Evolutionary conservation across 2,888 invertebrate genomes (phyloP).

Genomic region (Folsomia candida): DNA sequence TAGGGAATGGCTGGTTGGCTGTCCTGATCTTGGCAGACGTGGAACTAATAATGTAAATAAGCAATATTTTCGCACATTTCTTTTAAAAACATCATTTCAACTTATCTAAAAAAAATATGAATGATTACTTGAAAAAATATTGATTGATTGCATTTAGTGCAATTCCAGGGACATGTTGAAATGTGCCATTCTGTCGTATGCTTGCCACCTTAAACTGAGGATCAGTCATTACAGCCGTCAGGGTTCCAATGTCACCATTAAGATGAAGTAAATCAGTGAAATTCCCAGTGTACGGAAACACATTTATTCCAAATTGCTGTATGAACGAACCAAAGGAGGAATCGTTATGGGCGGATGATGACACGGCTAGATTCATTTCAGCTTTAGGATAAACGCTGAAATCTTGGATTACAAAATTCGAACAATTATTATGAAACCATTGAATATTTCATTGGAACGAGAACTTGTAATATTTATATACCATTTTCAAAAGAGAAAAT

Average conservation of each 20-base stretch:
- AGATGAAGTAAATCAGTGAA: constrained; percentile 44
- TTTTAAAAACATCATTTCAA: neutral
- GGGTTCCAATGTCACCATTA: constrained; percentile 30
- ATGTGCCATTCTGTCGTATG: constrained; percentile 70
- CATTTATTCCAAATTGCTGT: constrained; percentile 6
- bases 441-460: too few species aligned
- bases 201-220: constrained; percentile 54
- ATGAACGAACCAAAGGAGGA: neutral
- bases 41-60: neutral
- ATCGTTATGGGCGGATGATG: neutral
- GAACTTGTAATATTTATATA: neutral
- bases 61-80: neutral
- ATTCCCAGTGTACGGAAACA: constrained; percentile 40
- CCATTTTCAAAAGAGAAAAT: constrained; percentile 59
- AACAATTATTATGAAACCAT: neutral
- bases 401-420: neutral
- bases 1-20: constrained; percentile 16
- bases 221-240: constrained; percentile 32
- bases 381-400: constrained; percentile 17
- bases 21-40: neutral
- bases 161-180: constrained; percentile 74
- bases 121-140: constrained; percentile 61
- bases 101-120: neutral
- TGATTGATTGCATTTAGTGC: constrained; percentile 71
- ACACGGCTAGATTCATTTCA: constrained; percentile 29